These are phyloP conservation scores for Mya arenaria DNA, from an alignment of 1,140 invertebrate species.

Conservation along the genomic window DNA sequence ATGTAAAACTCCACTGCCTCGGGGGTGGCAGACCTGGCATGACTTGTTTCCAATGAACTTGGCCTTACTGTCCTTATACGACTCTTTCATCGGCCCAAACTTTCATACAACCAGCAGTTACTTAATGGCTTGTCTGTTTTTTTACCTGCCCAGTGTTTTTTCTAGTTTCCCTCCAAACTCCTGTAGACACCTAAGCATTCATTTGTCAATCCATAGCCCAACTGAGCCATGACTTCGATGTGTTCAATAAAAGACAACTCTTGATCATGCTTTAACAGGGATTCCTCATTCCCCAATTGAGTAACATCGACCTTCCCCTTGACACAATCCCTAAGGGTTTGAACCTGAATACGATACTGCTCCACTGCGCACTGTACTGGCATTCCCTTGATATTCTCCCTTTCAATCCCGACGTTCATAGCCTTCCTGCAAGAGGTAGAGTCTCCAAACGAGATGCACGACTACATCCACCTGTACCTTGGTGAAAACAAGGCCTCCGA, in stretches of 20 bases:
- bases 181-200: background rate
- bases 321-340: background rate
- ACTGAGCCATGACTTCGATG: background rate
- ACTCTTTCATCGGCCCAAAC: background rate
- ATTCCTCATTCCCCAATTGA: background rate
- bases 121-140: background rate
- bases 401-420: too few species aligned
- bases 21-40: constrained; percentile 3
- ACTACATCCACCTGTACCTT: too few species aligned
- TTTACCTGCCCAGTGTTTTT: background rate
- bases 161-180: background rate
- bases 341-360: background rate
- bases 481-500: too few species aligned
- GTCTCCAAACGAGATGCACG: too few species aligned
- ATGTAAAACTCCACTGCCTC: background rate
- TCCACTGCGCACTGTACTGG: background rate
- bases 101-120: constrained; percentile 9
- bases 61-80: background rate
- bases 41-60: background rate
- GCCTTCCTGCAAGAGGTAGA: too few species aligned
- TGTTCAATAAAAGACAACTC: constrained; percentile 3
- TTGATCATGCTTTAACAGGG: background rate
- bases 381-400: too few species aligned
- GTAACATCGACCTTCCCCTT: background rate
- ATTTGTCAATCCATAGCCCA: background rate